phyloP scores from a whole-genome alignment of 2,113 vertebrate genomes.

The Calyptommatus sinebrachiatus region DNA sequence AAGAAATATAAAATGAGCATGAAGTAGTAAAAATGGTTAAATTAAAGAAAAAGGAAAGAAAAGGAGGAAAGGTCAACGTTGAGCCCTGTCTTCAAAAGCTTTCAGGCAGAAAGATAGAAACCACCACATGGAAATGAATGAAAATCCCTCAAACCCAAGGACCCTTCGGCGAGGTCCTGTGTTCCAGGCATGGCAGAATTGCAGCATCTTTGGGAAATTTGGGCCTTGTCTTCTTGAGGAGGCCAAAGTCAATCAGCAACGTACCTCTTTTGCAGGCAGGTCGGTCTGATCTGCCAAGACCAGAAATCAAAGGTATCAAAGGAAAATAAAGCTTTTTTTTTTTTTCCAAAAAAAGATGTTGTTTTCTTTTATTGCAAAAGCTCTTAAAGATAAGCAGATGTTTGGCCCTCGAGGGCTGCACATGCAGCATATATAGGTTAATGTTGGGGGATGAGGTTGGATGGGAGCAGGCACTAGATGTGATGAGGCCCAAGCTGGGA shows the following conservation, averaged over 20 bases:
- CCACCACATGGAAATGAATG: conserved; percentile 59
- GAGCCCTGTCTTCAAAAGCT: conserved; percentile 68
- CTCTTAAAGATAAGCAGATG: conserved; percentile 64
- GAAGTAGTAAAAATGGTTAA: conserved; percentile 64
- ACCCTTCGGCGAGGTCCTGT: conserved; percentile 62
- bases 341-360: not conserved
- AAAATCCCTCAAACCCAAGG: not conserved
- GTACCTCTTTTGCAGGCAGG: not conserved
- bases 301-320: conserved; percentile 32
- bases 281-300: not conserved
- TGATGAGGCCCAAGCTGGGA: conserved; percentile 5
- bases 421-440: not conserved
- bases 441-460: conserved; percentile 12
- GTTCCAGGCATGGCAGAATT: conserved; percentile 71
- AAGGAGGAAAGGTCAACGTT: conserved; percentile 37
- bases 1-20: conserved; percentile 78
- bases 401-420: conserved; percentile 40
- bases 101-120: conserved; percentile 41
- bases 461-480: conserved; percentile 22
- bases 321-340: conserved; percentile 42
- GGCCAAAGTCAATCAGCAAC: conserved; percentile 33
- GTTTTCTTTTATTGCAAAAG: conserved; percentile 55
- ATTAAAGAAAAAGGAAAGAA: conserved; percentile 32
- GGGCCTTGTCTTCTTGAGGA: conserved; percentile 55
- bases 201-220: conserved; percentile 57